phyloP scores from a whole-genome alignment of 2,797 vertebrate species.

The Hemibagrus guttatus region DNA sequence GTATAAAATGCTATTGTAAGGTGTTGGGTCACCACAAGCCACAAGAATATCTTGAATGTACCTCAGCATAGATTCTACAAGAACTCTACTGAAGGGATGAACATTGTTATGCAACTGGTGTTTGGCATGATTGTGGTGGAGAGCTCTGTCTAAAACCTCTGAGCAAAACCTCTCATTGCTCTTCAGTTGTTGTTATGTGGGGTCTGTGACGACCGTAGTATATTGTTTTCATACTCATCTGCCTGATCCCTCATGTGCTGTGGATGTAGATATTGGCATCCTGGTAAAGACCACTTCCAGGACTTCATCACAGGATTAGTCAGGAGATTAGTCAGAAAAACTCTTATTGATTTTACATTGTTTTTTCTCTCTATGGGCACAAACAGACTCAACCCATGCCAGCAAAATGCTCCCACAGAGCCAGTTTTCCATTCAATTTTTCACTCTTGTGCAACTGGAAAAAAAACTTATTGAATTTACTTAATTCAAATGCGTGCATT shows the following conservation, averaged over 20 bases:
- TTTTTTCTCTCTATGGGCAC: background rate
- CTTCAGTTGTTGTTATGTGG: background rate
- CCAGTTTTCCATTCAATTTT: background rate
- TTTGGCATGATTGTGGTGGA: background rate
- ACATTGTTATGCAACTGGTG: too few relatives aligned
- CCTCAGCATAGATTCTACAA: background rate
- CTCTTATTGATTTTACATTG: background rate
- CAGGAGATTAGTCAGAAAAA: background rate
- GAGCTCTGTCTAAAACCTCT: background rate
- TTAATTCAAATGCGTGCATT: too few relatives aligned
- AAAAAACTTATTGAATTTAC: too few relatives aligned
- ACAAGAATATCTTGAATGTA: background rate
- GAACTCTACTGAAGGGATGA: background rate
- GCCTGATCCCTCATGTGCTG: background rate
- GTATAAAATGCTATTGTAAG: background rate
- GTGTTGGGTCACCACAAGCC: background rate
- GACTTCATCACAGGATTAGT: background rate
- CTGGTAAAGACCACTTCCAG: background rate
- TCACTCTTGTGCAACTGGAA: background rate
- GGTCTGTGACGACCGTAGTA: background rate
- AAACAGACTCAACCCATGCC: background rate
- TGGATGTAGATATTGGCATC: background rate
- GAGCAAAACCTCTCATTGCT: background rate
- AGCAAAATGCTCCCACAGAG: background rate
- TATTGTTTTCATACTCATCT: background rate